Percentiles rank a stretch among this genome's conserved stretches.
These are phyloP conservation scores for Silurus asotus DNA, from an alignment of 2,113 vertebrate genomes.

Conservation along the genomic window DNA sequence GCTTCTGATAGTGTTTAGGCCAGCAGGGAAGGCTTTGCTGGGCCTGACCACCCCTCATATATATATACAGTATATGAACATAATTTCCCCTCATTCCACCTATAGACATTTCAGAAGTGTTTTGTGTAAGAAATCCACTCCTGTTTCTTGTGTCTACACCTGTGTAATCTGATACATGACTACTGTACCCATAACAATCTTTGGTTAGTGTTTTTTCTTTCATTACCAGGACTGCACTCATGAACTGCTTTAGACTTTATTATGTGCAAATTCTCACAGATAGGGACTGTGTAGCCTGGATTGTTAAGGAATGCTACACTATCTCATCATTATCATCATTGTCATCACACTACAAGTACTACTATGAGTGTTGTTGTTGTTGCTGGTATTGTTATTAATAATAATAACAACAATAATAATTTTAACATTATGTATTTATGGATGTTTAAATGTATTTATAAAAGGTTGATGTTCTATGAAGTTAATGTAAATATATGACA, in stretches of 20 bases:
- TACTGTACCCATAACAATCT: conserved; percentile 46
- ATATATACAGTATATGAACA: not conserved
- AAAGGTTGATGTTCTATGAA: not conserved
- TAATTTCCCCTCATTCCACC: no score
- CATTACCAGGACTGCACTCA: not conserved
- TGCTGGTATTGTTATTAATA: not conserved
- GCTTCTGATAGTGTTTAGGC: no score
- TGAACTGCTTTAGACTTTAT: not conserved
- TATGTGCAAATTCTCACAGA: not conserved
- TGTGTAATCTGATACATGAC: conserved; percentile 22
- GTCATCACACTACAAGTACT: no score
- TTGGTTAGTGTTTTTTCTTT: not conserved
- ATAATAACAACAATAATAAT: no score
- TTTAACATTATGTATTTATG: not conserved
- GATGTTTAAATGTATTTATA: not conserved
- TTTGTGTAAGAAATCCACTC: not conserved
- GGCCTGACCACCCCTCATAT: no score
- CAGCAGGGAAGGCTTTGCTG: no score
- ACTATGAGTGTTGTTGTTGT: not conserved
- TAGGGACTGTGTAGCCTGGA: not conserved
- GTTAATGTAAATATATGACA: not conserved
- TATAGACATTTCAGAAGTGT: not conserved
- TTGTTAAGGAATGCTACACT: not conserved
- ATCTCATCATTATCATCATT: no score
- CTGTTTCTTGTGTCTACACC: not conserved